Evolutionary conservation across 2,113 vertebrate genomes (phyloP), one percentile per base, ranked within the genome.

Genomic region (Brachyhypopomus occidentalis): DNA sequence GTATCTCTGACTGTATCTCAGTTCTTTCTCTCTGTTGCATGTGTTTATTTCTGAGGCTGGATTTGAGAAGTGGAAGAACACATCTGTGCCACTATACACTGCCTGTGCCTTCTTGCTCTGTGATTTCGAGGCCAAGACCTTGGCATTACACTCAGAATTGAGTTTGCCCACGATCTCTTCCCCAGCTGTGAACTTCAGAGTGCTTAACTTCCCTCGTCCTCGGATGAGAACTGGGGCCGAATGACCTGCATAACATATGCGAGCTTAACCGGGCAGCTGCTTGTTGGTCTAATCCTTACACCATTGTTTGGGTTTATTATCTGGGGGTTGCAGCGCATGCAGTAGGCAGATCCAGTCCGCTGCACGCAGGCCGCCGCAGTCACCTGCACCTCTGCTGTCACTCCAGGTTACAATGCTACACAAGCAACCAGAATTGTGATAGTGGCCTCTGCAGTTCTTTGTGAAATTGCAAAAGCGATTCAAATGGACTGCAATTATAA

Each of bases 371-470:
- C 27, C 17, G 16, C 63, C 36, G 34, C 23, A 36, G 22, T 58
- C 30, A 41, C 25, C 56, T 25, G 22, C 6, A 38, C 48, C 16
- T 41, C 17, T 58, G 2, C 14, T 70, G 66, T 3, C 20, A 41
- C 38, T 41, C 23, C 19, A 41, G 34, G 17, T 70, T 36, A 45
- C 22, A n/a, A 1, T 22, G 52, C 55, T 78, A 52, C 27, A 38
- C 55, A 78, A 70, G n/a, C 11, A 70, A 58, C 34, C 58, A n/a
- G 58, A 25, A 41, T 58, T 25, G 45, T 52, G 30, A 38, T 70
- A 38, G 34, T 58, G 20, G 48, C 23, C 22, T 69, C 66, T 38
- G 23, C 14, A 77, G 55, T 52, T 25, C 52, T 30, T n/a, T 56
- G 17, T 1, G 7, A 30, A 34, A n/a, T 20, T 27, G 4, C 20